Conservation (phyloP, 2,113 vertebrate genomes). For the Cyprinodon tularosa region DNA sequence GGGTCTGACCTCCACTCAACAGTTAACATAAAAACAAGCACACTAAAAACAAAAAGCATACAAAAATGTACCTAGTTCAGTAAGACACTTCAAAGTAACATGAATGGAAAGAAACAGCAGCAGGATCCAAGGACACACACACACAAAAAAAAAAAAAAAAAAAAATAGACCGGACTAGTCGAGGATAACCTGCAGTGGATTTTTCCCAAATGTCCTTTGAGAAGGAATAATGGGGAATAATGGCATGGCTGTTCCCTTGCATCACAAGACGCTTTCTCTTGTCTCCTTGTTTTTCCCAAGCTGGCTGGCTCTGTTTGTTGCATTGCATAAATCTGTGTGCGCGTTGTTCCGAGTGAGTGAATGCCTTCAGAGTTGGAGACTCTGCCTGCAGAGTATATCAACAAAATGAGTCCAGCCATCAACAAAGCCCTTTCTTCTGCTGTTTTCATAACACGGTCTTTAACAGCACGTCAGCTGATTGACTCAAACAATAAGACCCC, state of each 20-base stretch:
- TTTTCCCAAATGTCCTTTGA: constrained; percentile 44
- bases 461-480: constrained; percentile 27
- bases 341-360: constrained; percentile 7
- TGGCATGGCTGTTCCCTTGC: constrained; percentile 46
- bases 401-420: constrained; percentile 17
- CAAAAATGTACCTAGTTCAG: background rate
- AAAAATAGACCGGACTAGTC: constrained; percentile 24
- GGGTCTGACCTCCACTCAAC: constrained; percentile 25
- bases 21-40: background rate
- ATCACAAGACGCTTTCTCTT: constrained; percentile 35
- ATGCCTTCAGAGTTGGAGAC: constrained; percentile 11
- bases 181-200: constrained; percentile 45
- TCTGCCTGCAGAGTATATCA: constrained; percentile 1
- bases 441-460: constrained; percentile 19
- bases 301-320: background rate
- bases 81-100: constrained; percentile 25
- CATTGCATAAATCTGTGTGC: background rate
- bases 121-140: background rate
- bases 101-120: constrained; percentile 13
- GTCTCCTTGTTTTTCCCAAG: constrained; percentile 9
- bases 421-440: constrained; percentile 31
- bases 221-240: constrained; percentile 48
- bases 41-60: background rate
- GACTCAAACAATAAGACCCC: constrained; percentile 26
- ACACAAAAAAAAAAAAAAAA: constrained; percentile 16